Base-by-base conservation (phyloP, 2,797 vertebrate genomes). In the Peromyscus nudipes region DNA sequence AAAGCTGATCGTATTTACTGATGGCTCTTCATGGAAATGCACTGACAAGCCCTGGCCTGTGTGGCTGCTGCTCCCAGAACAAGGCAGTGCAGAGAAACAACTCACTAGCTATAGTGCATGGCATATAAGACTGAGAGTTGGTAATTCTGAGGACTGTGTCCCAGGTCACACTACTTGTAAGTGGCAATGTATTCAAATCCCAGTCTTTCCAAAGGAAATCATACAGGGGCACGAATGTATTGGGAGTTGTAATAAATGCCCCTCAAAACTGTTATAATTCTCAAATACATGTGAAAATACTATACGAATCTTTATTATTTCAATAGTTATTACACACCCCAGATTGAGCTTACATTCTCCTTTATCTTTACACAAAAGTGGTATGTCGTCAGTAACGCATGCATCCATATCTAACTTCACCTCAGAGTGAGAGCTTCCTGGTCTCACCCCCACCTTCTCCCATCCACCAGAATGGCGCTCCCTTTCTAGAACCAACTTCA, bases 1-100 rank as follows among this genome's bases (percentile, higher is more conserved):
- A 95, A 95, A 94, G 86, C 73, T 85, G 94, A 87, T 95, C 88
- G 71, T 96, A 91, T 76, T 95, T 94, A 84, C 64, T 67, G 60
- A 71, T 92, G 29, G 21, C 37, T 46, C 17, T 91, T 92, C 57
- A 79, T 10, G n/a, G 49, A 71, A 94, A 95, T 55, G 69, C 29
- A 67, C 29, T n/a, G 11, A 37, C 37, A 89, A 10, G 10, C 16
- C 40, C 27, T 87, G 23, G 55, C 92, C 60, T 92, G 8, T 89
- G 43, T 83, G 57, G 89, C 73, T 31, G 29, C 14, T 25, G 29
- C 4, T 23, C 13, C 65, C 91, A 14, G 40, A 92, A 93, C 12
- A 43, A 69, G 19, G 69, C 17, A 62, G 31, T 57, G 12, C 60
- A 62, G 1, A 71, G 60, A 55, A 37, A 73, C 49, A 57, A 29